These are phyloP conservation scores for Pandemis corylana DNA, from an alignment of 2,888 invertebrate species.

Conservation along the genomic window DNA sequence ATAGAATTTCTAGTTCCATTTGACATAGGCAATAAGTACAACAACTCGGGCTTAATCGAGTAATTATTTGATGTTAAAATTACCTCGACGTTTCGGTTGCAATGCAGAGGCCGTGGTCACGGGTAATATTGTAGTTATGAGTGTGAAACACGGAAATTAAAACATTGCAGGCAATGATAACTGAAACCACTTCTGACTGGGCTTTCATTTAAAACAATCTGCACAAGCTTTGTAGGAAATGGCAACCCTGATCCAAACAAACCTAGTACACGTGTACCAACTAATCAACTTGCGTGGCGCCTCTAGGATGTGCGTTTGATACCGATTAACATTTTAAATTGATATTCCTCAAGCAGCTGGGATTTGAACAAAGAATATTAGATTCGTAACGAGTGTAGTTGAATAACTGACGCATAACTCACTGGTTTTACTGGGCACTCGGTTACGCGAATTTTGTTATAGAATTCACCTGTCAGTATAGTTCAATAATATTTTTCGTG, in stretches of 20 bases:
- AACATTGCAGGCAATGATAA: no score
- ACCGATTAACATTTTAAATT: constrained; percentile 45
- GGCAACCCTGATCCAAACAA: constrained; percentile 20
- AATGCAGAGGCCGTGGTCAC: no score
- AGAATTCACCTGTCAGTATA: constrained; percentile 5
- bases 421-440: constrained; percentile 39
- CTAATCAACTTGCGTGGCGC: constrained; percentile 25
- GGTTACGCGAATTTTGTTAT: constrained; percentile 37
- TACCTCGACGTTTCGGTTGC: no score
- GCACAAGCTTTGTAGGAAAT: no score
- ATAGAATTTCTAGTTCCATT: not conserved
- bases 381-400: constrained; percentile 46
- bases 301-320: constrained; percentile 28
- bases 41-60: no score
- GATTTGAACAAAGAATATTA: constrained; percentile 29
- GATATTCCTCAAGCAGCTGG: constrained; percentile 41
- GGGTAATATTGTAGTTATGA: no score
- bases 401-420: constrained; percentile 47
- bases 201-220: no score
- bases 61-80: no score
- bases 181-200: no score
- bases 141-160: no score
- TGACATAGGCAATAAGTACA: no score
- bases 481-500: not conserved
- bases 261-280: constrained; percentile 16